phyloP scores from a whole-genome alignment of 2,888 invertebrate genomes.

The Callimorpha dominula region DNA sequence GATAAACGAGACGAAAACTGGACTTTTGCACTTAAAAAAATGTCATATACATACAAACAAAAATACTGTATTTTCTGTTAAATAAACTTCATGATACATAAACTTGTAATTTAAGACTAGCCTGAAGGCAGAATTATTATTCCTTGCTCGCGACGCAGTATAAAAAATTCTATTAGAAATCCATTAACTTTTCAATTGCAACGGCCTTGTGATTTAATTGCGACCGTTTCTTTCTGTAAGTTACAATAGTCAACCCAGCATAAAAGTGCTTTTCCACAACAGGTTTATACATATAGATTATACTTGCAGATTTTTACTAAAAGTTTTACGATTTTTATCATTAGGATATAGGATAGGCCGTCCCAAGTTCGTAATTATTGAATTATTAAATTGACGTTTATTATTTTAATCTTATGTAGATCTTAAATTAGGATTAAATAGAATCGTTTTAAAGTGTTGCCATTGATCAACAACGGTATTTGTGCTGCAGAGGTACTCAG shows the following conservation, averaged over 20 bases:
- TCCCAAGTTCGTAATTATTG: no score
- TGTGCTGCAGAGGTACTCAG: no score
- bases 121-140: conserved; percentile 24
- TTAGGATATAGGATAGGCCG: no score
- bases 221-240: conserved; percentile 56
- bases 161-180: conserved; percentile 60
- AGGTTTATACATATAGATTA: background rate
- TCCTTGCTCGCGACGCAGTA: conserved; percentile 24
- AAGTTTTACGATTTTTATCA: no score
- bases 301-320: no score
- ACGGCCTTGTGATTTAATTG: conserved; percentile 62
- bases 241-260: conserved; percentile 51
- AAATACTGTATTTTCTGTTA: background rate
- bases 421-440: no score
- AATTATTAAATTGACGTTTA: no score
- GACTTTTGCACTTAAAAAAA: no score
- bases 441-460: no score
- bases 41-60: background rate
- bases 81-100: background rate
- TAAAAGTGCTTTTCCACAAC: background rate
- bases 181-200: conserved; percentile 67
- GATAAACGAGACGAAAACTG: no score
- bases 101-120: conserved; percentile 20
- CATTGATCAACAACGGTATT: no score
- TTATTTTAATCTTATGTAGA: no score